phyloP scores from a whole-genome alignment of 1,140 invertebrate genomes.

The Manduca sexta region DNA sequence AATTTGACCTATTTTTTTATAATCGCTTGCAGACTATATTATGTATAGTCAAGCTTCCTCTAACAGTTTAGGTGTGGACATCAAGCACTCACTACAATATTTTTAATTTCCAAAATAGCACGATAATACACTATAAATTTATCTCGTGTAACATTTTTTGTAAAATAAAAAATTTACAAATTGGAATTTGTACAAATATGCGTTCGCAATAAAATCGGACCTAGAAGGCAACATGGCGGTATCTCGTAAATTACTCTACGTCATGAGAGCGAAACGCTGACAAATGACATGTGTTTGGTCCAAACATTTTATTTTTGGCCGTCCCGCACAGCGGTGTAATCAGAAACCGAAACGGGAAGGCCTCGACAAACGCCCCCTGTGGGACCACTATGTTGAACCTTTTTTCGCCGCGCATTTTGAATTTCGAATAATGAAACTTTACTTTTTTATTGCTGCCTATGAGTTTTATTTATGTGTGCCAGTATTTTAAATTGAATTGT shows the following conservation, averaged over 20 bases:
- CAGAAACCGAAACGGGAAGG: slow-evolving; percentile 32
- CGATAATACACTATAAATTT: too few species aligned
- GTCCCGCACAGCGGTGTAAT: slow-evolving; percentile 44
- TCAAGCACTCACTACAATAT: too few species aligned
- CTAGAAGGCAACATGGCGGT: slow-evolving; percentile 19
- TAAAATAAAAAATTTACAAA: too few species aligned
- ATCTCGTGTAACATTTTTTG: too few species aligned
- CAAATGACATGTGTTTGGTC: slow-evolving; percentile 61
- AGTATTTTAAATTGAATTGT: background rate
- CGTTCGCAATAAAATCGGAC: slow-evolving; percentile 2
- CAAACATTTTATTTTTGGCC: slow-evolving; percentile 49
- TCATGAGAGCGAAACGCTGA: slow-evolving; percentile 50
- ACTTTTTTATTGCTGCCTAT: background rate
- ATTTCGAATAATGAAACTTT: background rate
- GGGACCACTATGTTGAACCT: too few species aligned
- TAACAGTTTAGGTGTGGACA: too few species aligned
- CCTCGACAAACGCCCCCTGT: slow-evolving; percentile 3
- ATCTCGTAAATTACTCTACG: slow-evolving; percentile 33
- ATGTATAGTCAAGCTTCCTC: too few species aligned
- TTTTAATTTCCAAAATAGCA: too few species aligned
- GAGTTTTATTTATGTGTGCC: background rate
- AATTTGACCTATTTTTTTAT: too few species aligned
- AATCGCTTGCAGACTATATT: too few species aligned
- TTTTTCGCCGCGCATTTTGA: too few species aligned
- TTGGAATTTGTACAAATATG: too few species aligned